These are phyloP conservation scores for Limnothrissa miodon DNA, from an alignment of 2,113 vertebrate species.

Conservation along the genomic window DNA sequence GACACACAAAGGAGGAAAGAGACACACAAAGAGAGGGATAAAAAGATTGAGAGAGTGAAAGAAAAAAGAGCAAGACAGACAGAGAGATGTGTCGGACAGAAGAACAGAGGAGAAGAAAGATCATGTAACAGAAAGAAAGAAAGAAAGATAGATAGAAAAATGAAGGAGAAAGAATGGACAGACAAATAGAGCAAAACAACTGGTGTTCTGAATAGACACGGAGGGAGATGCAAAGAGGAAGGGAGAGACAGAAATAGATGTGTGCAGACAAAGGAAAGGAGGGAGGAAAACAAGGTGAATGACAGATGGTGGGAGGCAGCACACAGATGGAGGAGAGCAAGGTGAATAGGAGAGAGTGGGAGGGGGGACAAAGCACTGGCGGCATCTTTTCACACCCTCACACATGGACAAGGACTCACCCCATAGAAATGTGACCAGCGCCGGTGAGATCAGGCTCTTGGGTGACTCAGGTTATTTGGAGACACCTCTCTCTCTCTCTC, in stretches of 20 bases:
- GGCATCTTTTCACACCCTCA: neutral
- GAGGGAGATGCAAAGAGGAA: neutral
- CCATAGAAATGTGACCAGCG: neutral
- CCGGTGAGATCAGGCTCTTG: neutral
- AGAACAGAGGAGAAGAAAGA: neutral
- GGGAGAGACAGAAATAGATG: neutral
- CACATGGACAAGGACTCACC: neutral
- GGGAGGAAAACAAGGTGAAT: neutral
- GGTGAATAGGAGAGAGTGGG: neutral
- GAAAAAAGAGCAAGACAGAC: neutral
- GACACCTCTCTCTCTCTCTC: too few relatives aligned
- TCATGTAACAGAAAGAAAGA: constrained; percentile 11
- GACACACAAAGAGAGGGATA: constrained; percentile 17
- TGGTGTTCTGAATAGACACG: neutral
- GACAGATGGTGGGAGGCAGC: neutral
- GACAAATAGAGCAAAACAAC: neutral
- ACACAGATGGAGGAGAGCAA: neutral
- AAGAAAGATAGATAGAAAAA: neutral
- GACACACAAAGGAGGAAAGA: neutral
- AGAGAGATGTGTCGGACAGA: neutral
- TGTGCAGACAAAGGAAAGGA: neutral
- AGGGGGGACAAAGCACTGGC: neutral
- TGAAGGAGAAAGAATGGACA: neutral
- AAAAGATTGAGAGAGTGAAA: neutral
- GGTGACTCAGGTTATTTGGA: neutral